These are phyloP conservation scores for Eidolon helvum DNA, from an alignment of 2,113 vertebrate genomes.

Conservation along the genomic window DNA sequence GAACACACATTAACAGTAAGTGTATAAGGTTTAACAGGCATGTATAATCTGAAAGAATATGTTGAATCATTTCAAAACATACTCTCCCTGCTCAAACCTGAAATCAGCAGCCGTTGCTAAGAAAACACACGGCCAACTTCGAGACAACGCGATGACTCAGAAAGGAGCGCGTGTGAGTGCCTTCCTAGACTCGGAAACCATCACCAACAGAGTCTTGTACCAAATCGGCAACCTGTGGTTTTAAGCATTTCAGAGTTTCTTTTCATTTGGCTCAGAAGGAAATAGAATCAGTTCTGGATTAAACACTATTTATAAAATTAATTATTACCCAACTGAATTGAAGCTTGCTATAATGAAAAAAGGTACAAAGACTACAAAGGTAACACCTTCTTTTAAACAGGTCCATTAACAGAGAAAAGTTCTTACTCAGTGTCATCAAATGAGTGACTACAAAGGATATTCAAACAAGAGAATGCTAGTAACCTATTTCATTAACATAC, in stretches of 20 bases:
- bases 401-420: conserved; percentile 20
- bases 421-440: neutral
- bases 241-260: neutral
- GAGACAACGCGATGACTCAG: conserved; percentile 79
- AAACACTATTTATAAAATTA: conserved; percentile 66
- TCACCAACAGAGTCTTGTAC: conserved; percentile 64
- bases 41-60: conserved; percentile 16
- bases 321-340: conserved; percentile 51
- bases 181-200: conserved; percentile 70
- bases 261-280: neutral
- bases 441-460: neutral
- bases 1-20: neutral
- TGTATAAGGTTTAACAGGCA: conserved; percentile 26
- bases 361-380: conserved; percentile 51
- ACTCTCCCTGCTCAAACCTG: conserved; percentile 74
- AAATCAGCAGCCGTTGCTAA: conserved; percentile 76
- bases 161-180: conserved; percentile 52
- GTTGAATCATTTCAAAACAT: conserved; percentile 43
- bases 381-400: conserved; percentile 45
- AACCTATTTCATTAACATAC: conserved; percentile 10
- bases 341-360: conserved; percentile 33
- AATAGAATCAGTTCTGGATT: neutral
- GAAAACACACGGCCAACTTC: conserved; percentile 78
- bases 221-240: conserved; percentile 62
- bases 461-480: neutral